Evolutionary conservation across 2,113 vertebrate genomes (phyloP), one percentile per base, ranked within the genome.

Genomic region (Triplophysa siluroides): DNA sequence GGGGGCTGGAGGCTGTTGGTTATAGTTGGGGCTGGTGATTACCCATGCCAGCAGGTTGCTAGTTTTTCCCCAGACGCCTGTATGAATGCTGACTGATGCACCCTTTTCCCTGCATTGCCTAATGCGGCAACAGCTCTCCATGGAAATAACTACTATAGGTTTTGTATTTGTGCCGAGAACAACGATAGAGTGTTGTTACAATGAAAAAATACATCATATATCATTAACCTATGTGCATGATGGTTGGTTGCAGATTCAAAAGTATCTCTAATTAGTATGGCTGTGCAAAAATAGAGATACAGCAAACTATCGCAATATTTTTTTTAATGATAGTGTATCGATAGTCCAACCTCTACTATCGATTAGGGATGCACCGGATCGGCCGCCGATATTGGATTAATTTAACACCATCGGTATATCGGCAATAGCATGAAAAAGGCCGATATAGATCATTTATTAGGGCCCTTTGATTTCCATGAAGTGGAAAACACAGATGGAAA

Each of bases 41-140:
- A 67, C 66, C 56, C 60, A 62, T 62, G 54, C 80, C 71, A 80
- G 45, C 78, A 82, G 83, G 74, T 83, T 78, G 78, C 80, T 77
- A 67, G 68, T 77, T 83, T 83, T 81, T 87, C 84, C 82, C 83
- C 58, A 81, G 88, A 86, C 65, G 85, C 82, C 76, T 87, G 83
- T 82, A 85, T 88, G 85, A 84, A 79, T 75, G 43, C 74, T 87
- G 86, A 84, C 83, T 88, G 86, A 89, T 29, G 38, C 54, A 11
- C 38, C 67, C 38, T 63, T 19, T 50, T 68, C 63, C 33, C 47
- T 66, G 13, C 52, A 3, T 56, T 58, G n/a, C n/a, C 78, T 66
- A 64, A 33, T 23, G 29, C 8, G 45, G 52, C 50, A 23, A 67
- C 16, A n/a, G 23, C 14, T 52, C 33, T 26, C 47, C 23, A 63